Conservation (phyloP, 2,113 vertebrate genomes). For the Siniperca chuatsi region DNA sequence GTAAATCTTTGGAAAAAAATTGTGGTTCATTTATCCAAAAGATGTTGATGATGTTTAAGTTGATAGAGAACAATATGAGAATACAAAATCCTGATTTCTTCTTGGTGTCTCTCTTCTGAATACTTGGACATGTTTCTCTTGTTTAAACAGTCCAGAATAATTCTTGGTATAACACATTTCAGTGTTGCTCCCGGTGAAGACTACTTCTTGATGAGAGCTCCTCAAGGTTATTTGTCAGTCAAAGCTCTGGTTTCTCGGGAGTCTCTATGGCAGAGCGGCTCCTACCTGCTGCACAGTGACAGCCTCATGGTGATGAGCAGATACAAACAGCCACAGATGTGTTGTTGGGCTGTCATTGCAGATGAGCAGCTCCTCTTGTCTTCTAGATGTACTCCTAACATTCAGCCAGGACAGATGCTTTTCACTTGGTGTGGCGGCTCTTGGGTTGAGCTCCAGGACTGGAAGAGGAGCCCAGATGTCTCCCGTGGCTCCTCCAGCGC, state of each 20-base stretch:
- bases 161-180: not conserved
- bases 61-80: not conserved
- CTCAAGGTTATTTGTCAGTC: constrained; percentile 6
- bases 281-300: not conserved
- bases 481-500: constrained; percentile 72
- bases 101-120: not conserved
- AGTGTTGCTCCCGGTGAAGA: not conserved
- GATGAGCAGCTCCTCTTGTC: constrained; percentile 12
- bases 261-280: not conserved
- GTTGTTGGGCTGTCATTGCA: not conserved
- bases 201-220: not conserved
- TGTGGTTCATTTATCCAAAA: constrained; percentile 15
- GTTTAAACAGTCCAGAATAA: not conserved
- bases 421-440: constrained; percentile 62
- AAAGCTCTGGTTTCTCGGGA: not conserved
- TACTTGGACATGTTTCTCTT: not conserved
- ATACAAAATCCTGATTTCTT: not conserved
- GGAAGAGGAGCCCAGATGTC: constrained; percentile 47
- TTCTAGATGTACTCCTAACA: not conserved
- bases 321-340: not conserved
- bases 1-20: not conserved
- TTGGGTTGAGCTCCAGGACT: constrained; percentile 62
- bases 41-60: not conserved
- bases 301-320: not conserved
- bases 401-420: constrained; percentile 3